phyloP scores from a whole-genome alignment of 2,113 vertebrate species.

The Pteropus alecto region DNA sequence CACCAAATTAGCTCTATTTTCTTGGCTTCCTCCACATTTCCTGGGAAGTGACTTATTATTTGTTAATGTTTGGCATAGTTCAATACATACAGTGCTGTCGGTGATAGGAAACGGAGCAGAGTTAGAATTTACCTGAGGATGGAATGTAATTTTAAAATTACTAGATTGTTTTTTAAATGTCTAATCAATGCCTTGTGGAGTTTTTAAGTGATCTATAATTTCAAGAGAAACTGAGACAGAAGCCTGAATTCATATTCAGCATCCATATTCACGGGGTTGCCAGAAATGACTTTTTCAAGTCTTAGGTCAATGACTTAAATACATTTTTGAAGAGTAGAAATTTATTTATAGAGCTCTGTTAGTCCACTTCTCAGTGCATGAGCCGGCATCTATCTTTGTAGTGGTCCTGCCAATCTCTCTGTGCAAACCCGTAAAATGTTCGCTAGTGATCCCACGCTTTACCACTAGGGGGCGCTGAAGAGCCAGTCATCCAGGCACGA shows the following conservation, averaged over 20 bases:
- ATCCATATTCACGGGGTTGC: not conserved
- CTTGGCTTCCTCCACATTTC: not conserved
- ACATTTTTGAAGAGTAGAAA: conserved; percentile 11
- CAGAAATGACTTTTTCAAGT: not conserved
- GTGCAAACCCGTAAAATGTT: not conserved
- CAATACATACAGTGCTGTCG: not conserved
- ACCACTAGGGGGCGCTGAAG: not conserved
- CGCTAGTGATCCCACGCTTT: not conserved
- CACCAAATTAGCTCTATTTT: not conserved
- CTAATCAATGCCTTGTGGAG: not conserved
- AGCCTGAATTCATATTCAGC: not conserved
- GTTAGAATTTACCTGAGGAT: not conserved
- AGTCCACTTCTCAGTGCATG: not conserved
- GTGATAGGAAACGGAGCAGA: not conserved
- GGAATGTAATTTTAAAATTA: not conserved
- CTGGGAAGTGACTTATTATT: not conserved
- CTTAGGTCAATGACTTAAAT: not conserved
- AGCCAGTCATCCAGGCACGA: not conserved
- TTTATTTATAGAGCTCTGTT: not conserved
- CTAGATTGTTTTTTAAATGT: not conserved
- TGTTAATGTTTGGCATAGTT: not conserved
- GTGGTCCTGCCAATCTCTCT: not conserved
- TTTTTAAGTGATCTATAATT: not conserved
- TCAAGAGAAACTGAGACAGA: not conserved
- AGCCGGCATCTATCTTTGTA: not conserved